Evolutionary conservation across 2,113 vertebrate species (phyloP).

Genomic region (Pholis gunnellus): DNA sequence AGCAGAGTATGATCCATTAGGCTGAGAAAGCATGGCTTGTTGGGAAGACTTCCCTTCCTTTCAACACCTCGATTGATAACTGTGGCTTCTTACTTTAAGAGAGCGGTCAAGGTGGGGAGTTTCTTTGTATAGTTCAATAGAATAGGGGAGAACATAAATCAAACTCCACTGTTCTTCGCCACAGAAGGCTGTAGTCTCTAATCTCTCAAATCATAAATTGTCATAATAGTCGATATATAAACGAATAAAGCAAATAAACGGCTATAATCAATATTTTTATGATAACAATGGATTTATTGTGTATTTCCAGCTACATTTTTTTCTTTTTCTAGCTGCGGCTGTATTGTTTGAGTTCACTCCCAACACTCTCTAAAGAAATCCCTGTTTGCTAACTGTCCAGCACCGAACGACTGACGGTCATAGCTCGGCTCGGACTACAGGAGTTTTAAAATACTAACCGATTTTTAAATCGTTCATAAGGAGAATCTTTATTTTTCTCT

Average conservation of each 20-base stretch:
- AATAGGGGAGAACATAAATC: conserved; percentile 77
- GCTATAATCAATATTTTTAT: not conserved
- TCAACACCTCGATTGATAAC: conserved; percentile 91
- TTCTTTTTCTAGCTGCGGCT: not conserved
- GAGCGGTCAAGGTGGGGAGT: conserved; percentile 90
- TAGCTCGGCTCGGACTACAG: too few species aligned
- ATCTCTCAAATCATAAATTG: conserved; percentile 28
- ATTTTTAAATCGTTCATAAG: not conserved
- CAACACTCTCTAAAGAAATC: not conserved
- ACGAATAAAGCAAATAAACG: not conserved
- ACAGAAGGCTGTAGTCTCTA: conserved; percentile 39
- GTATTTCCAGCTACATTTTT: not conserved
- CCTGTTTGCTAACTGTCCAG: not conserved
- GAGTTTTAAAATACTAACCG: not conserved
- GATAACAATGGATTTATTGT: not conserved
- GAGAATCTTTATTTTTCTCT: not conserved
- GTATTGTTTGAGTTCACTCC: not conserved
- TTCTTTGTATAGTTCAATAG: conserved; percentile 83
- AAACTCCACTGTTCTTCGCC: conserved; percentile 52
- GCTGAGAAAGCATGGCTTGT: conserved; percentile 86
- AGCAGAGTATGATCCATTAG: conserved; percentile 92
- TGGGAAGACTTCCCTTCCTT: conserved; percentile 81
- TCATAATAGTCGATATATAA: conserved; percentile 6
- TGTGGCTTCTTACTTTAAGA: conserved; percentile 91
- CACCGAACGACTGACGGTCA: not conserved